Percentiles rank a stretch among this genome's conserved stretches.
Evolutionary conservation across 2,113 vertebrate species (phyloP).

Genomic region (Elephantulus edwardii): DNA sequence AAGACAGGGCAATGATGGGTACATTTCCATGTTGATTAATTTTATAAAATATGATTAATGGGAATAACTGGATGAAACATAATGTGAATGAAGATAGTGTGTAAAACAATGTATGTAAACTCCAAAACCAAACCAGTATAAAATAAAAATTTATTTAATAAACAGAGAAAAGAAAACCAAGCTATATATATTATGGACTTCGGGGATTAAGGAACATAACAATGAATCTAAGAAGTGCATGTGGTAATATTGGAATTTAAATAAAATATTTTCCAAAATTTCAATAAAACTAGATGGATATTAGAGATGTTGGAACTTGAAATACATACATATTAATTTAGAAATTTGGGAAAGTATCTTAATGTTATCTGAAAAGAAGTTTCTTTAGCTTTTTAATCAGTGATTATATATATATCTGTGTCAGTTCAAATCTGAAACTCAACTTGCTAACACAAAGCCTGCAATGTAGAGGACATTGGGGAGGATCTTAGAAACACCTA

Average conservation of each 20-base stretch:
- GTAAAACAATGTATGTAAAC: no score
- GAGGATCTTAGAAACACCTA: neutral
- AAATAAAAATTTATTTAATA: no score
- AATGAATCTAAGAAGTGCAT: neutral
- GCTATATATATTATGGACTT: neutral
- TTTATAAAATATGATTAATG: no score
- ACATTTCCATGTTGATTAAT: no score
- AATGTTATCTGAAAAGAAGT: neutral
- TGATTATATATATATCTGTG: neutral
- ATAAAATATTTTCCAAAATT: neutral
- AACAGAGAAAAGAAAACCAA: no score
- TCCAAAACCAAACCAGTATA: no score
- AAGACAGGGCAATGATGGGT: no score
- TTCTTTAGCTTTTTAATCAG: neutral
- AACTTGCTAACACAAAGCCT: neutral
- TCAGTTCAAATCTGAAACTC: no score
- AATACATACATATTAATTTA: neutral
- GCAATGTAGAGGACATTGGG: fast-evolving
- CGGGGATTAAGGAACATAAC: neutral
- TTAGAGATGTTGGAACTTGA: neutral
- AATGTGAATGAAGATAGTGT: no score
- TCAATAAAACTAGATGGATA: neutral
- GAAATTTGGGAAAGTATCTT: neutral
- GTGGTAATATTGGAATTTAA: neutral
- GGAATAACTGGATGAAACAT: no score